Evolutionary conservation across 2,797 vertebrate species (phyloP).

Genomic region (Antrozous pallidus): DNA sequence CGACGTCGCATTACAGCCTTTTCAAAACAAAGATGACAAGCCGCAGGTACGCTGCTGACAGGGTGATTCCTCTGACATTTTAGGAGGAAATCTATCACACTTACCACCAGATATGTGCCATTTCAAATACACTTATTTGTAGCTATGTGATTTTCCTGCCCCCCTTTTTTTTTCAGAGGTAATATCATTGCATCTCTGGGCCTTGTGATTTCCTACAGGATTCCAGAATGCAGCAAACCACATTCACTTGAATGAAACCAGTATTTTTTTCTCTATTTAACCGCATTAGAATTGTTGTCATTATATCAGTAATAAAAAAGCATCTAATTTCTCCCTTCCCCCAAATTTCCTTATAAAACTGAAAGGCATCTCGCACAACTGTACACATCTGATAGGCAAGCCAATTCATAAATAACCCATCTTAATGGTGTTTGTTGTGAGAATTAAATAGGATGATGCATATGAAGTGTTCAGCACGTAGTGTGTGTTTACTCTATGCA

Average conservation of each 20-base stretch:
- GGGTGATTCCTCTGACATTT: constrained; percentile 13
- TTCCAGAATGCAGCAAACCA: not conserved
- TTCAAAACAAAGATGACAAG: constrained; percentile 47
- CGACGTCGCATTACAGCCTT: not conserved
- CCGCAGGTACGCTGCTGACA: not conserved
- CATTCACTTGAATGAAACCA: not conserved
- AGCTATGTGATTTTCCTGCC: not conserved
- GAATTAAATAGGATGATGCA: constrained; percentile 30
- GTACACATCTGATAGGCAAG: not conserved
- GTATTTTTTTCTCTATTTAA: constrained; percentile 23
- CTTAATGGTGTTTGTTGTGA: not conserved
- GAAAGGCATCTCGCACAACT: constrained; percentile 16
- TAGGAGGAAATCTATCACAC: not conserved
- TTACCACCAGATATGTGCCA: not conserved
- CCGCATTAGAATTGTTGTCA: not conserved
- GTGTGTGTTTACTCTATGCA: constrained; percentile 16
- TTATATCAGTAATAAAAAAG: constrained; percentile 19
- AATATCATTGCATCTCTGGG: not conserved
- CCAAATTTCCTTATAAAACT: not conserved
- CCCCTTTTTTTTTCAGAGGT: not conserved
- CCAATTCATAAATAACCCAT: constrained; percentile 23
- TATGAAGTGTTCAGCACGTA: not conserved
- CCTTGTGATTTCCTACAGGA: not conserved
- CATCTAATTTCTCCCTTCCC: not conserved
- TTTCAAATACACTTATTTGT: constrained; percentile 37